These are phyloP conservation scores for Ischnura elegans DNA, from an alignment of 2,888 invertebrate species.

Conservation along the genomic window DNA sequence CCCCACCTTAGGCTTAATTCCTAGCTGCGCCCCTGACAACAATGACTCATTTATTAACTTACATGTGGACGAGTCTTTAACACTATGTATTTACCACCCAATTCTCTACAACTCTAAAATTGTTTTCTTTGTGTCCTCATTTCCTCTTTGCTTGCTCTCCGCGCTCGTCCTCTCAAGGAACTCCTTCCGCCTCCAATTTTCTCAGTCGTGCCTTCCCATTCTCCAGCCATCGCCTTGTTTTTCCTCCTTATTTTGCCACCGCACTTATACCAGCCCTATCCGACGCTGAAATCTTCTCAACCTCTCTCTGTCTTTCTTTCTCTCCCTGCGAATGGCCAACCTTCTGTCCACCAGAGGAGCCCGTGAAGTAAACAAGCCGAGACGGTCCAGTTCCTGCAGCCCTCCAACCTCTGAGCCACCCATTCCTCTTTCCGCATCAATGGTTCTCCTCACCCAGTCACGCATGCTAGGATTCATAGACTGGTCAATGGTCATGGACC, in stretches of 20 bases:
- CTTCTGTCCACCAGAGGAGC: not conserved
- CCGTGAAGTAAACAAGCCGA: conserved; percentile 22
- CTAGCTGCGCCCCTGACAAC: too few relatives aligned
- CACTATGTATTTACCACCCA: too few relatives aligned
- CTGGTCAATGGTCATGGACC: too few relatives aligned
- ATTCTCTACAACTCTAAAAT: too few relatives aligned
- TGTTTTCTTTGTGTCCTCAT: not conserved
- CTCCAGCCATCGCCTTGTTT: not conserved
- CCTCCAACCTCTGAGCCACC: not conserved
- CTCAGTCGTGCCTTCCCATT: not conserved
- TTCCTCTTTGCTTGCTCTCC: not conserved
- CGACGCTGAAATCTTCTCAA: not conserved
- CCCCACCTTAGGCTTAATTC: too few relatives aligned
- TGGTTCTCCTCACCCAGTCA: not conserved
- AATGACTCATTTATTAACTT: too few relatives aligned
- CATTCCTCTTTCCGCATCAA: not conserved
- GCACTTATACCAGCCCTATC: not conserved
- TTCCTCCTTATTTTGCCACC: conserved; percentile 13
- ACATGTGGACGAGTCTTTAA: too few relatives aligned
- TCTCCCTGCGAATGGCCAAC: not conserved
- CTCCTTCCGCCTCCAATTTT: not conserved
- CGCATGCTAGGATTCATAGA: too few relatives aligned
- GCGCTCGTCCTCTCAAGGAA: not conserved
- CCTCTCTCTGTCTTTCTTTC: not conserved
- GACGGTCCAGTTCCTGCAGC: not conserved